These are phyloP conservation scores for Tragelaphus buxtoni DNA, from an alignment of 2,113 vertebrate genomes.

Conservation along the genomic window DNA sequence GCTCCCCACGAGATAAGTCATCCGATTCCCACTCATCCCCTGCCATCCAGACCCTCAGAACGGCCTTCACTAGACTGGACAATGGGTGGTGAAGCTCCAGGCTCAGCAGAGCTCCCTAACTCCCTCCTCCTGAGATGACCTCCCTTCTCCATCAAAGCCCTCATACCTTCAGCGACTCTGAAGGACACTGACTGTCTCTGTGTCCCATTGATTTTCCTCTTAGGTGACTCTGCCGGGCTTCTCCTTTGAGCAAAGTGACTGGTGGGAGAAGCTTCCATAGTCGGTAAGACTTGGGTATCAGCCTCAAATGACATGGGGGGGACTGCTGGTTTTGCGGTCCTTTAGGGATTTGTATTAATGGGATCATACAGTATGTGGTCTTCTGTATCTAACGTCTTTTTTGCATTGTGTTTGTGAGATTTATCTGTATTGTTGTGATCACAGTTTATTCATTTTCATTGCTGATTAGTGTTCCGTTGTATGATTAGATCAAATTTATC, in stretches of 20 bases:
- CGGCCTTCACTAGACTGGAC: not conserved
- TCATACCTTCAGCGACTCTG: not conserved
- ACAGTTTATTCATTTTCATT: not conserved
- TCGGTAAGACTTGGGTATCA: not conserved
- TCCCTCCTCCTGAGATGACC: not conserved
- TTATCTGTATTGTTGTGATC: not conserved
- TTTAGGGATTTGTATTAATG: not conserved
- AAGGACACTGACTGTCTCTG: not conserved
- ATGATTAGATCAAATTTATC: not conserved
- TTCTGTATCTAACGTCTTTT: not conserved
- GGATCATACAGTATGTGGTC: not conserved
- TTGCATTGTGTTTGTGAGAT: not conserved
- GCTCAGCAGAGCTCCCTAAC: no score
- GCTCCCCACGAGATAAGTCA: accelerated
- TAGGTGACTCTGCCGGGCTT: not conserved
- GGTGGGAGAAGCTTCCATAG: not conserved
- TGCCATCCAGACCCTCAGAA: not conserved
- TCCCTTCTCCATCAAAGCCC: no score
- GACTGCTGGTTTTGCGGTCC: not conserved
- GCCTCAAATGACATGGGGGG: not conserved
- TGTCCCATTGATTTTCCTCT: not conserved
- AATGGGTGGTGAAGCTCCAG: not conserved
- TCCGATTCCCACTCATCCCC: accelerated
- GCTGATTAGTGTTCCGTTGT: not conserved
- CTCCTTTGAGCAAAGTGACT: not conserved